Evolutionary conservation across 2,113 vertebrate genomes (phyloP).

Genomic region (Trichechus manatus): DNA sequence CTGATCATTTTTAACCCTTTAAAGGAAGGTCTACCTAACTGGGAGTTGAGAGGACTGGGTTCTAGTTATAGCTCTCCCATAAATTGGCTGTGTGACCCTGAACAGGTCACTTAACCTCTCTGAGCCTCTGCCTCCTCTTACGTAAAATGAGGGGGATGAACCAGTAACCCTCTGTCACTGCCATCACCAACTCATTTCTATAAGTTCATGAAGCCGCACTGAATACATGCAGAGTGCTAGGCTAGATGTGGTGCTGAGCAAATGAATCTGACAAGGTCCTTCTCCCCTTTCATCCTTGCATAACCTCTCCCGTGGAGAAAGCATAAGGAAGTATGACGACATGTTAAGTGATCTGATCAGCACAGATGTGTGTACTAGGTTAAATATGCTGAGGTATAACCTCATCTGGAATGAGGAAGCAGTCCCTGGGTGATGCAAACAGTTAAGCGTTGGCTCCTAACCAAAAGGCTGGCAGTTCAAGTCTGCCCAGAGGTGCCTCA

Average conservation of each 20-base stretch:
- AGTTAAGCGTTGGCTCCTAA: not conserved
- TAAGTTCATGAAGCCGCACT: not conserved
- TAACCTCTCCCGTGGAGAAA: not conserved
- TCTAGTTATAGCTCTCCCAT: not conserved
- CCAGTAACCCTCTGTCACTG: not conserved
- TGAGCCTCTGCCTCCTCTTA: not conserved
- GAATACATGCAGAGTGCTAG: not conserved
- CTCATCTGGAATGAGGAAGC: not conserved
- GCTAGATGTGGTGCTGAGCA: not conserved
- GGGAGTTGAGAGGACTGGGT: not conserved
- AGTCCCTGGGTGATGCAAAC: not conserved
- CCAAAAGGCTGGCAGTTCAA: not conserved
- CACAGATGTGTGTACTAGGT: not conserved
- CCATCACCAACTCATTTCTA: not conserved
- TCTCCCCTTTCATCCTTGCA: not conserved
- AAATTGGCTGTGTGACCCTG: not conserved
- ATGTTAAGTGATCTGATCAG: not conserved
- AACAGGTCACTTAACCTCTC: not conserved
- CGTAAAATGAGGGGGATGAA: not conserved
- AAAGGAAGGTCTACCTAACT: not conserved
- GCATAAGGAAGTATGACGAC: not conserved
- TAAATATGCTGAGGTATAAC: not conserved
- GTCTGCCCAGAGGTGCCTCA: not conserved
- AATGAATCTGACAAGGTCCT: not conserved
- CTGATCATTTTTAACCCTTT: slow-evolving; percentile 1